Evolutionary conservation across 2,797 vertebrate species (phyloP), one percentile per base, ranked within the genome.

Genomic region (Meda fulgida): DNA sequence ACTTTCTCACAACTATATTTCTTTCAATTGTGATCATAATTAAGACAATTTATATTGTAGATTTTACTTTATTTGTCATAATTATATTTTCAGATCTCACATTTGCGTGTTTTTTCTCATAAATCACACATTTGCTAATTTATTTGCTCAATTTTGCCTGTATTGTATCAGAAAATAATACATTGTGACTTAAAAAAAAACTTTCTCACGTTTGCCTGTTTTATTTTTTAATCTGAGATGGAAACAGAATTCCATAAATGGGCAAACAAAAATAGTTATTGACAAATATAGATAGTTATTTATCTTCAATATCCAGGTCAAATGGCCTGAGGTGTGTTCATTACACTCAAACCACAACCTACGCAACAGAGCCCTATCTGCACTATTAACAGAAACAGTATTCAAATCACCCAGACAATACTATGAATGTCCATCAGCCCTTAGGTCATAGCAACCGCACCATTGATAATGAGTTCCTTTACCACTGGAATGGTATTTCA

Each of bases 381-480:
- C 58, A 48, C 46, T 84, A 78, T 81, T 83, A 69, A 81, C 55
- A 71, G 53, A 67, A 48, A 77, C n/a, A 46, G 65, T 70, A 86
- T 85, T 85, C 77, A 89, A 87, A 89, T 87, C 73, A 67, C 29
- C 48, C 58, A 75, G 76, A 60, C 69, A 75, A 77, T 43, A 85
- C 46, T 43, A 84, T 80, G 85, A 85, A 76, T 82, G 60, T 48
- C 76, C 48, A 67, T 34, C 55, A 69, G 66, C 40, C 53, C 26
- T 84, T 66, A 79, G 72, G 75, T 81, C 72, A 78, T 66, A 75
- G 36, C 31, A 65, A 29, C 13, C 13, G 21, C 82, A 53, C 80
- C 86, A 79, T 84, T 81, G 73, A 55, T 9, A 43, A 26, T 69
- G 40, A 83, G 58, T 85, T 79, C 60, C 23, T 66, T 85, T 83